Percentiles rank a stretch among this genome's conserved stretches.
Evolutionary conservation across 2,113 vertebrate genomes (phyloP).

Genomic region (Mus pahari): DNA sequence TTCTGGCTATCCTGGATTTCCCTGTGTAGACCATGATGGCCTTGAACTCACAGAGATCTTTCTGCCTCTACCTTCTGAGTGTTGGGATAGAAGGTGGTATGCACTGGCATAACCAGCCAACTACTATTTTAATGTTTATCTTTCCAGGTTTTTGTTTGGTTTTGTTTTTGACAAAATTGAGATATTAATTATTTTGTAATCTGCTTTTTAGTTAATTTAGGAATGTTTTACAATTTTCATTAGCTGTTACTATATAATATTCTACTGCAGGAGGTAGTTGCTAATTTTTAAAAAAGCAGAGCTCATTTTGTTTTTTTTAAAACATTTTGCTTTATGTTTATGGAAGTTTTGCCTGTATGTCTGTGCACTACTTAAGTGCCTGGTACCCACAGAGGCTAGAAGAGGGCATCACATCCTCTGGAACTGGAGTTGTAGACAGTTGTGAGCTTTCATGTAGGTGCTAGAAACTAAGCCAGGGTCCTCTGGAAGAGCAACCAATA

Average conservation of each 20-base stretch:
- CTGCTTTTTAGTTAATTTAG: constrained; percentile 54
- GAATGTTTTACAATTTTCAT: constrained; percentile 50
- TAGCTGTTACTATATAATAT: background rate
- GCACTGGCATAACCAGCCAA: background rate
- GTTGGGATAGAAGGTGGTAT: background rate
- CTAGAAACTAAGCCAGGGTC: background rate
- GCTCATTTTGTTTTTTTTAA: background rate
- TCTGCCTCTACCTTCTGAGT: background rate
- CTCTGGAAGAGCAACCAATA: background rate
- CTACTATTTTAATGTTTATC: constrained; percentile 28
- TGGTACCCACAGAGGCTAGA: background rate
- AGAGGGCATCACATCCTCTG: background rate
- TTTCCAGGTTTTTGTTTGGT: background rate
- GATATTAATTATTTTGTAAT: constrained; percentile 25
- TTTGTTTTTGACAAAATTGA: constrained; percentile 54
- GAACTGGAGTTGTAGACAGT: background rate
- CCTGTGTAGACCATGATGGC: background rate
- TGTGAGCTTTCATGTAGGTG: background rate
- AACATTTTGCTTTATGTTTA: background rate
- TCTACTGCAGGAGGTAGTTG: background rate
- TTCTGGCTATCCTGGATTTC: background rate
- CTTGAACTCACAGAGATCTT: background rate
- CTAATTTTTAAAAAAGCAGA: constrained; percentile 1
- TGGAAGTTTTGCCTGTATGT: background rate
- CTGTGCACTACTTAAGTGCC: background rate